These are phyloP conservation scores for Diadumene lineata DNA, from an alignment of 92 coral and sea anemone species.

Conservation along the genomic window DNA sequence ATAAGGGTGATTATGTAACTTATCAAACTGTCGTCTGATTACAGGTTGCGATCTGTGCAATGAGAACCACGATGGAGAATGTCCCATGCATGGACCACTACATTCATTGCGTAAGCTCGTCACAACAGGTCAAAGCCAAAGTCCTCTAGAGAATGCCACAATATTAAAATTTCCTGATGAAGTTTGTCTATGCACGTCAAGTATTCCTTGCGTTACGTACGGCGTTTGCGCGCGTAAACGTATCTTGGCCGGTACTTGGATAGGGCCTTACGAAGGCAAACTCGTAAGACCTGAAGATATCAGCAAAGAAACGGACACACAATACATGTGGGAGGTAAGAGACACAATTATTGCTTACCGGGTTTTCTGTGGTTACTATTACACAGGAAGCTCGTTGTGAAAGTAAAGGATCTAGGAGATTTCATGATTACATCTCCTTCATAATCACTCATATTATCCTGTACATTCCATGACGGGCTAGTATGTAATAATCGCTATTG, in stretches of 20 bases:
- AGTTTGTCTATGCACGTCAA: conserved; percentile 95
- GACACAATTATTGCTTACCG: no score
- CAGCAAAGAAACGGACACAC: conserved; percentile 79
- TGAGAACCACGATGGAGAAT: conserved; percentile 96
- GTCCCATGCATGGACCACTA: conserved; percentile 98
- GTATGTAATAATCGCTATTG: no score
- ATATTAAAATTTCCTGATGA: conserved; percentile 97
- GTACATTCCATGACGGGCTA: no score
- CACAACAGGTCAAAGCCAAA: conserved; percentile 84
- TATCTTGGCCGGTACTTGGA: conserved; percentile 99
- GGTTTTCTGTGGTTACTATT: no score
- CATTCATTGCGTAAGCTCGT: conserved; percentile 96
- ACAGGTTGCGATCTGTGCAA: conserved; percentile 95
- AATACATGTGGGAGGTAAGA: conserved; percentile 99
- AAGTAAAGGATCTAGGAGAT: no score
- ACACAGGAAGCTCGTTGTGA: no score
- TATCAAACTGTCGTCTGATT: not conserved
- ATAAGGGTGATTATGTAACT: not conserved
- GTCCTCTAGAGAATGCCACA: conserved; percentile 91
- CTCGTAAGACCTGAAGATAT: conserved; percentile 97
- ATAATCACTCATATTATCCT: no score
- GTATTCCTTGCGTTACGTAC: conserved; percentile 92
- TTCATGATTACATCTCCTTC: no score
- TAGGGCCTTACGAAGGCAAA: conserved; percentile 98
- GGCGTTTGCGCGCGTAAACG: conserved; percentile 96